Base-by-base conservation (phyloP, 2,888 invertebrate species). In the Magallana nippona region DNA sequence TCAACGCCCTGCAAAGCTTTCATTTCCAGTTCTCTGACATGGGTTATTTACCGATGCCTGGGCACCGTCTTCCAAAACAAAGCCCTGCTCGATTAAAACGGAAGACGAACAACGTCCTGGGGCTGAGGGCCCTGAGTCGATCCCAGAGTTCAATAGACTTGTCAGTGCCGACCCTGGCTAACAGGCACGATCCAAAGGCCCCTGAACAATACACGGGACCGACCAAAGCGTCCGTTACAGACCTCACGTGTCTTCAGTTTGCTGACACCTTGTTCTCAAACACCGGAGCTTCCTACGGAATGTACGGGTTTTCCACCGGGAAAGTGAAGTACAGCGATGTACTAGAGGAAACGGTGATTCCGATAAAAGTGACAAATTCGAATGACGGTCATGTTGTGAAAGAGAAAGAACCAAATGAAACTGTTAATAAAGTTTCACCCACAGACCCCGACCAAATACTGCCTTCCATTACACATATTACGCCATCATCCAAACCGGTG, bases 201-300 rank as follows among this genome's bases (percentile, higher is more conserved):
- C 22, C 19, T 17, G 80, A 80, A 2, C 71, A 19, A 55, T 60
- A 32, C 19, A 22, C 22, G 1, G 71, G 44, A 8, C 80, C 83
- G 3, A 83, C 80, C 57, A 83, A 79, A 57, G 83, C 77, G 11
- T 71, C 57, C n/a, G 56, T 83, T 2, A 83, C 83, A 11, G 83
- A 83, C 11, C 71, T 83, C 3, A 83, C 83, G 17, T 83, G 83
- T 32, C 80, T 83, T 2, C 83, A 83, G 80, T 71, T 83, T 55
- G 83, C 83, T 17, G 83, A 83, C 57, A 80, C 83, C 8, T 71
- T 83, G 11, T 80, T 83, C 27, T 80, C 83, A 2, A 62, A 78
- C 32, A 71, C 32, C 15, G 57, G 71, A n/a, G 15, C 32, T 55
- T 58, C 57, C 17, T 56, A 55, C 8, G 83, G 83, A 13, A 62